Evolutionary conservation across 35 echinoderm and acorn worm species (phyloP).

Genomic region (Strongylocentrotus purpuratus): DNA sequence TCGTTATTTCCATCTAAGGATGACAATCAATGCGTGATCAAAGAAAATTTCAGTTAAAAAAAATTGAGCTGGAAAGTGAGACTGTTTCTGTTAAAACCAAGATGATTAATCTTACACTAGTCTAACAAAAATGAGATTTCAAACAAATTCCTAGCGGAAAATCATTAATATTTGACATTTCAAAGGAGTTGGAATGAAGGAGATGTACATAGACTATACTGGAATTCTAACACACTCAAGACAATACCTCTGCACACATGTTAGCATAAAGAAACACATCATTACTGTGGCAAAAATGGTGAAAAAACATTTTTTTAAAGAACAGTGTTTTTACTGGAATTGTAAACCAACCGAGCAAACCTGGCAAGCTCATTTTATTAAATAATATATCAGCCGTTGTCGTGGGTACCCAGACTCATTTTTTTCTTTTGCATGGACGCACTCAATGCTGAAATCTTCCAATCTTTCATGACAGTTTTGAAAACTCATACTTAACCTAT

Average conservation of each 20-base stretch:
- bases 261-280: background rate
- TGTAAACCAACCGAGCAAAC: slow-evolving; percentile 40
- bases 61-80: background rate
- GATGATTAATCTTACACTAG: background rate
- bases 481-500: background rate
- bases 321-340: background rate
- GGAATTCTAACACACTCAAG: background rate
- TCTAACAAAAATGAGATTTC: background rate
- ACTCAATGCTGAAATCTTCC: background rate
- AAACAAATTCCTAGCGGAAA: background rate
- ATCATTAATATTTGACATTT: background rate
- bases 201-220: background rate
- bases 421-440: background rate
- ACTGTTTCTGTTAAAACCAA: background rate
- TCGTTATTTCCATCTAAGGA: background rate
- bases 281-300: background rate
- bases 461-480: background rate
- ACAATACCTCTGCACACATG: background rate
- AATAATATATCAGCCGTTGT: slow-evolving; percentile 37
- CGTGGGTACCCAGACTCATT: background rate
- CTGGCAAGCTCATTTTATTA: slow-evolving; percentile 33
- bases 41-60: background rate
- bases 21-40: background rate
- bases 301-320: background rate
- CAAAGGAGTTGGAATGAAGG: background rate